These are phyloP conservation scores for Hydrolagus affinis DNA, from an alignment of 2,113 vertebrate genomes.

Conservation along the genomic window DNA sequence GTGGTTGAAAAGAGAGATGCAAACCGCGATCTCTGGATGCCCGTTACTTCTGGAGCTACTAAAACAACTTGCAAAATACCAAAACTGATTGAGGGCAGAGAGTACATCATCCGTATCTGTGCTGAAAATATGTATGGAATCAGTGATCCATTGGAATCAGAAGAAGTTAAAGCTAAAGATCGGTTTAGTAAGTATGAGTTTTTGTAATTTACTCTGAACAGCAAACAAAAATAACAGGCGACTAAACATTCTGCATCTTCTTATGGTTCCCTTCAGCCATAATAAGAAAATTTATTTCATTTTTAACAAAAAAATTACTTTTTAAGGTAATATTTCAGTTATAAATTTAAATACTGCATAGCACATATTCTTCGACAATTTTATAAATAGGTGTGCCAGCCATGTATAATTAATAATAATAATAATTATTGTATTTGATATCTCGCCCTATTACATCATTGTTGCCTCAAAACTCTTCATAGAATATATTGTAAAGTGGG, in stretches of 20 bases:
- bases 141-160: slow-evolving; percentile 87
- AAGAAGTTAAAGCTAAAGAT: slow-evolving; percentile 91
- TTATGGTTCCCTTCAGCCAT: not conserved
- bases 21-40: slow-evolving; percentile 85
- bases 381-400: not conserved
- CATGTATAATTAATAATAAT: not conserved
- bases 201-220: not conserved
- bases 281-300: slow-evolving; percentile 1
- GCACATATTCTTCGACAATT: not conserved
- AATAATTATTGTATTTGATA: too few relatives aligned
- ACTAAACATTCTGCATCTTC: not conserved
- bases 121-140: slow-evolving; percentile 96
- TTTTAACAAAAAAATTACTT: not conserved
- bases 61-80: slow-evolving; percentile 89
- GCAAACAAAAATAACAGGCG: not conserved
- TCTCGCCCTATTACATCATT: too few relatives aligned
- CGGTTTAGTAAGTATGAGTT: slow-evolving; percentile 72
- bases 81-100: slow-evolving; percentile 82
- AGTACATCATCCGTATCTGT: slow-evolving; percentile 83
- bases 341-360: not conserved
- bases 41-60: slow-evolving; percentile 78
- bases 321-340: slow-evolving; percentile 31
- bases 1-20: slow-evolving; percentile 86
- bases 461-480: too few relatives aligned
- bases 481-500: too few relatives aligned